Base-by-base conservation (phyloP, 2,888 invertebrate genomes). In the Hesperia comma region DNA sequence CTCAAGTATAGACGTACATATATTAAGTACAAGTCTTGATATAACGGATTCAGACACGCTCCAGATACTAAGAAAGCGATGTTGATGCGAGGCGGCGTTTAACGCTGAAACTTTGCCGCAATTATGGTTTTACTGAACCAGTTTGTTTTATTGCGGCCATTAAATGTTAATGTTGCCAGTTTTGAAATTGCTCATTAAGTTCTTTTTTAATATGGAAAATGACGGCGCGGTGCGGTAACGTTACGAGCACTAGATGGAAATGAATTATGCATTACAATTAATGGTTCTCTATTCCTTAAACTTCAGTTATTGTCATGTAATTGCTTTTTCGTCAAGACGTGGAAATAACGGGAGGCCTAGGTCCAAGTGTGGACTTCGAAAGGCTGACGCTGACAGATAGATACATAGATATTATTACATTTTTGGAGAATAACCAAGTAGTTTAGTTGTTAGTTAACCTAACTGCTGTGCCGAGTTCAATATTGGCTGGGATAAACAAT, bases 71-170 rank as follows among this genome's bases (percentile, higher is more conserved):
- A 49, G 49, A 63, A 37, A 37, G 56, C 19, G 37, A 37, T 56
- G 55, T 46, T 21, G 56, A 15, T 15, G 54, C 62, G 49, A 37
- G n/a, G 49, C 37, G 49, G 56, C 37, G 21, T 19, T 49, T 17
- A 49, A 15, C 63, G 46, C 56, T 49, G 15, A 63, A 63, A 56
- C 37, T 63, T 63, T 57, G 49, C 63, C 46, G 37, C 49, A 63
- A 57, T 63, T 63, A 63, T 57, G 37, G 49, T 63, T 63, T 56
- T 63, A 63, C 46, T 37, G 63, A 56, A 56, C 37, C 32, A 19
- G 56, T 56, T 63, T 56, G 63, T 63, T 63, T 63, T 63, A 63
- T 63, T 63, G 56, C 49, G 12, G 63, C 17, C 63, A 46, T 63
- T 63, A 56, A 63, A 55, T 33, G 46, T 63, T 63, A 56, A 56